Conservation (phyloP, 1,140 invertebrate genomes). For the Aricia agestis region DNA sequence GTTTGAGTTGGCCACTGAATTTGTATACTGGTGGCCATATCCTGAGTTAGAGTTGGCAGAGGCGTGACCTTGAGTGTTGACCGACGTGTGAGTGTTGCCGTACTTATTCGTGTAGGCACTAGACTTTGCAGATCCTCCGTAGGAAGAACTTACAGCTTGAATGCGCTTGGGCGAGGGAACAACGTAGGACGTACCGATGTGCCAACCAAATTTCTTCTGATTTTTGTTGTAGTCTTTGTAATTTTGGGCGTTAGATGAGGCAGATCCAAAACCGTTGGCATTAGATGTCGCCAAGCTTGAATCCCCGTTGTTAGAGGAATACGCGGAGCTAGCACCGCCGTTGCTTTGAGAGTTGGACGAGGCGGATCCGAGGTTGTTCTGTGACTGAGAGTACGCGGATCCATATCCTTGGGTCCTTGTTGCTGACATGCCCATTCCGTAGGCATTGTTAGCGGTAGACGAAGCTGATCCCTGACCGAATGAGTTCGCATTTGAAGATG, state of each 20-base stretch:
- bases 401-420: slow-evolving; percentile 38
- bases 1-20: slow-evolving; percentile 39
- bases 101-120: slow-evolving; percentile 29
- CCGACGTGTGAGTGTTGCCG: slow-evolving; percentile 40
- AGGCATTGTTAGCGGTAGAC: slow-evolving; percentile 47
- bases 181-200: slow-evolving; percentile 49
- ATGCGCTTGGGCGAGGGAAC: slow-evolving; percentile 30
- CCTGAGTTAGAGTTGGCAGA: slow-evolving; percentile 38
- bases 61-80: slow-evolving; percentile 43
- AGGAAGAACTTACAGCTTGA: slow-evolving; percentile 35
- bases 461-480: slow-evolving; percentile 45
- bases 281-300: background rate
- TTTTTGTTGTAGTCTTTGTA: background rate
- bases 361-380: slow-evolving; percentile 4
- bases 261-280: slow-evolving; percentile 14
- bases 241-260: background rate
- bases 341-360: slow-evolving; percentile 14
- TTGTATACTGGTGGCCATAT: slow-evolving; percentile 27
- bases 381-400: slow-evolving; percentile 31
- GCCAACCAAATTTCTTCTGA: slow-evolving; percentile 39
- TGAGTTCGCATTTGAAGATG: slow-evolving; percentile 52
- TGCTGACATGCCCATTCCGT: slow-evolving; percentile 38
- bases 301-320: background rate
- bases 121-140: slow-evolving; percentile 35
- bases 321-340: slow-evolving; percentile 3